Base-by-base conservation (phyloP, 2,113 vertebrate genomes). In the Percopsis transmontana region DNA sequence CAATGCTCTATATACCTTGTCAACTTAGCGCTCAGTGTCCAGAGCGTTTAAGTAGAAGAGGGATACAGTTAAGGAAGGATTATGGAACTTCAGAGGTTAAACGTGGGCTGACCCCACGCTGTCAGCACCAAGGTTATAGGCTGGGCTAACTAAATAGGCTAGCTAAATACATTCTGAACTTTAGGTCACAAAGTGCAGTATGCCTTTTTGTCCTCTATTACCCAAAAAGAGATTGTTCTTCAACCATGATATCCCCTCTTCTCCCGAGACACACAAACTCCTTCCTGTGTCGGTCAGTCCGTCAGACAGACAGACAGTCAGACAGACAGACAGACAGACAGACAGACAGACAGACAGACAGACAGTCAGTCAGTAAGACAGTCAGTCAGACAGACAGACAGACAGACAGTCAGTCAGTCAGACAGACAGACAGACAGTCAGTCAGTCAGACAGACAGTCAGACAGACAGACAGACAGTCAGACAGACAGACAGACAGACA, bases 11-110 rank as follows among this genome's bases (percentile, higher is more conserved):
- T 84, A 72, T 65, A 61, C 81, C 75, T 62, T 84, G 87, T 88
- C 84, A 80, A 81, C 73, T 87, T 84, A 80, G 66, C 79, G 74
- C 72, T 67, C 80, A 79, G 78, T 66, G 69, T 81, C 68, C 67
- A 75, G 68, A 75, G 59, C 67, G 74, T 70, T 78, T 76, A 81
- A 78, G 77, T 74, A 77, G 66, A 74, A 79, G 78, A 83, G 61
- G 59, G 70, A 82, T 68, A 40, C 73, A 55, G 72, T 79, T 84
- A 78, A 74, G 65, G 52, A 64, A 58, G 74, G 77, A 85, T 87
- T 85, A 83, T 39, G 71, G 55, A 73, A 79, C 57, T 65, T 58
- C 23, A 42, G 62, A 76, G 81, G 72, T 79, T 70, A 73, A 81
- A 71, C 70, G 58, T 60, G 38, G 60, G 68, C 65, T 68, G 64